Percentiles rank a stretch among this genome's conserved stretches.
These are phyloP conservation scores for Leucoma salicis DNA, from an alignment of 2,888 invertebrate species.

Conservation along the genomic window DNA sequence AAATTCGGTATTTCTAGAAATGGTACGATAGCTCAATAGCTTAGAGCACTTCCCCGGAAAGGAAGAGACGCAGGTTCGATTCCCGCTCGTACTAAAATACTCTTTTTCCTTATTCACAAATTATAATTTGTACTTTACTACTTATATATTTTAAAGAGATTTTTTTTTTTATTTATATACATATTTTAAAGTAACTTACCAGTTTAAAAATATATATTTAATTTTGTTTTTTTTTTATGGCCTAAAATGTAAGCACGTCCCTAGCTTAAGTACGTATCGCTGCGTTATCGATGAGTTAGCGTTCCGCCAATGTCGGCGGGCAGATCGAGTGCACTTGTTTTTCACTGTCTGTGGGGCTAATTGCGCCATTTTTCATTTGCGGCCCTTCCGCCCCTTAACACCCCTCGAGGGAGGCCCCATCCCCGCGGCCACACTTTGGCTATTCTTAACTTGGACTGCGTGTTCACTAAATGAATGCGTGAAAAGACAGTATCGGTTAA, in stretches of 20 bases:
- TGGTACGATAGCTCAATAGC: too few relatives aligned
- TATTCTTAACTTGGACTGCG: conserved; percentile 47
- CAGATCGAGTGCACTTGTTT: conserved; percentile 79
- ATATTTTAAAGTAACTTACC: too few relatives aligned
- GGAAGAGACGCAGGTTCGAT: too few relatives aligned
- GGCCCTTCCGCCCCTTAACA: conserved; percentile 46
- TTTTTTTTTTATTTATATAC: too few relatives aligned
- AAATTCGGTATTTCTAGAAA: too few relatives aligned
- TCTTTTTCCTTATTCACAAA: too few relatives aligned
- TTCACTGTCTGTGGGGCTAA: conserved; percentile 80
- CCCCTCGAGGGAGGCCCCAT: conserved; percentile 26
- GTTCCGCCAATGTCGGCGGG: conserved; percentile 45
- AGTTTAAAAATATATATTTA: too few relatives aligned
- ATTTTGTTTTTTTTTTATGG: too few relatives aligned
- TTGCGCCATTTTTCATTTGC: conserved; percentile 79
- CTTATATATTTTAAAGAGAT: too few relatives aligned
- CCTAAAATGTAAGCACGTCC: conserved; percentile 33
- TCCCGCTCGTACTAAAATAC: too few relatives aligned
- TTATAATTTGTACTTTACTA: too few relatives aligned
- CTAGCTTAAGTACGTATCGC: conserved; percentile 32
- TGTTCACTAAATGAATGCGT: conserved; percentile 51
- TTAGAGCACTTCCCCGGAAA: too few relatives aligned
- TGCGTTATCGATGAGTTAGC: conserved; percentile 55
- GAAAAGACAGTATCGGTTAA: conserved; percentile 22
- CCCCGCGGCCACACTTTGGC: conserved; percentile 41